Evolutionary conservation across 92 coral and sea anemone genomes (phyloP).

Genomic region (Porites divaricata): DNA sequence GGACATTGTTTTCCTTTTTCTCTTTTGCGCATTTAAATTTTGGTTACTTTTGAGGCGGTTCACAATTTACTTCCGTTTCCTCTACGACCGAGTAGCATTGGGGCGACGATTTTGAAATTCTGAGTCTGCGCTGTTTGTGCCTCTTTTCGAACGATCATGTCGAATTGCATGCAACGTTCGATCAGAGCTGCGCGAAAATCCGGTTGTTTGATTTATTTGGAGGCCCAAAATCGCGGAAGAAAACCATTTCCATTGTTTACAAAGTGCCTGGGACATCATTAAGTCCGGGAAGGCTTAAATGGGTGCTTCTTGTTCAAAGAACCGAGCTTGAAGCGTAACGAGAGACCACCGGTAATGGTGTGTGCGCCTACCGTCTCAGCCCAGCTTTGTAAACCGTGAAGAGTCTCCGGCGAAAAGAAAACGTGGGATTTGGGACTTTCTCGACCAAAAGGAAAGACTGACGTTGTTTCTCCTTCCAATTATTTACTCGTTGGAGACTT

Average conservation of each 20-base stretch:
- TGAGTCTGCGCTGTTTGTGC: too few relatives aligned
- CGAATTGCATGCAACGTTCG: too few relatives aligned
- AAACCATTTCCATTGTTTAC: background rate
- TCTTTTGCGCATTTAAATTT: too few relatives aligned
- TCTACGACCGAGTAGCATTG: too few relatives aligned
- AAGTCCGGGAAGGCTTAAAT: constrained; percentile 40
- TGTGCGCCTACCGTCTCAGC: constrained; percentile 13
- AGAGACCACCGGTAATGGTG: background rate
- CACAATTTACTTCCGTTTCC: too few relatives aligned
- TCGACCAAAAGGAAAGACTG: background rate
- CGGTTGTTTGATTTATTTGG: too few relatives aligned
- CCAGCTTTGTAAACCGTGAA: constrained; percentile 36
- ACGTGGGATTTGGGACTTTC: background rate
- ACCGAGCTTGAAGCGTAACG: constrained; percentile 26
- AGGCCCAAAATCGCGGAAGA: too few relatives aligned
- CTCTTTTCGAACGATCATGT: too few relatives aligned
- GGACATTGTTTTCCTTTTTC: too few relatives aligned
- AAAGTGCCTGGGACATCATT: constrained; percentile 52
- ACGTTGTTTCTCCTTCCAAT: background rate
- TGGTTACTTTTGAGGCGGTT: too few relatives aligned
- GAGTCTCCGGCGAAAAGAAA: constrained; percentile 10
- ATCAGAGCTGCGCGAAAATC: too few relatives aligned
- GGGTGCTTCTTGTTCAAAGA: constrained; percentile 45
- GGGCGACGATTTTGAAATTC: too few relatives aligned
- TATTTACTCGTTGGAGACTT: constrained; percentile 19